phyloP scores from a whole-genome alignment of 2,797 vertebrate genomes.

The Sebastes nivosus region DNA sequence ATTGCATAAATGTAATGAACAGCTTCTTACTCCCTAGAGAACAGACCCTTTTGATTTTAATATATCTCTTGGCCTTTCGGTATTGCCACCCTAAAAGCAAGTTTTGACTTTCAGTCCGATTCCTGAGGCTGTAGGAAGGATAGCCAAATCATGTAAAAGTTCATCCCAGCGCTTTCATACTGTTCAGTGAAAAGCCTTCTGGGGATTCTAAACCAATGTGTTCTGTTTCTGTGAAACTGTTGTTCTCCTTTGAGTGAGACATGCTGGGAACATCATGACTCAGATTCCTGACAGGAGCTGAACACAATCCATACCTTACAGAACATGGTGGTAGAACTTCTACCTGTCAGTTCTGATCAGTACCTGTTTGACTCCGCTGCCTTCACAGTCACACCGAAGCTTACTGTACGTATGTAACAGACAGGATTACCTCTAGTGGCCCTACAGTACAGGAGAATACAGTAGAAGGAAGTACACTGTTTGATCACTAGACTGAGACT shows the following conservation, averaged over 20 bases:
- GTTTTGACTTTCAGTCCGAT: neutral
- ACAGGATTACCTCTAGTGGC: slow-evolving; percentile 5
- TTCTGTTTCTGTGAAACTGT: slow-evolving; percentile 1
- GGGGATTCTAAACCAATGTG: neutral
- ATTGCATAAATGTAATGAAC: neutral
- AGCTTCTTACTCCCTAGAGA: neutral
- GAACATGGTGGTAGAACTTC: neutral
- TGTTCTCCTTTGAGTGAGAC: neutral
- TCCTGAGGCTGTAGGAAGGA: neutral
- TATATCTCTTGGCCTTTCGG: neutral
- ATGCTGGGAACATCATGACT: slow-evolving; percentile 1
- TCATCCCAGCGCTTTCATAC: neutral
- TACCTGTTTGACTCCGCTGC: slow-evolving; percentile 19
- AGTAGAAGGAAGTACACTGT: neutral
- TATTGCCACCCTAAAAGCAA: neutral
- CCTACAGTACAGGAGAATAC: neutral
- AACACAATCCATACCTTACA: neutral
- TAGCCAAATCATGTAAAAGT: neutral
- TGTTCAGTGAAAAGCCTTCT: neutral
- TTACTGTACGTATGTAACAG: slow-evolving; percentile 11
- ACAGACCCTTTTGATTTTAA: neutral
- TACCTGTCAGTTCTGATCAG: slow-evolving; percentile 2
- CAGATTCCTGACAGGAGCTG: neutral
- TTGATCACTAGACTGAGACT: neutral
- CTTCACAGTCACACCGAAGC: slow-evolving; percentile 2